Percentiles rank a stretch among this genome's conserved stretches.
phyloP scores from a whole-genome alignment of 2,113 vertebrate species.

The Cyprinodon tularosa region DNA sequence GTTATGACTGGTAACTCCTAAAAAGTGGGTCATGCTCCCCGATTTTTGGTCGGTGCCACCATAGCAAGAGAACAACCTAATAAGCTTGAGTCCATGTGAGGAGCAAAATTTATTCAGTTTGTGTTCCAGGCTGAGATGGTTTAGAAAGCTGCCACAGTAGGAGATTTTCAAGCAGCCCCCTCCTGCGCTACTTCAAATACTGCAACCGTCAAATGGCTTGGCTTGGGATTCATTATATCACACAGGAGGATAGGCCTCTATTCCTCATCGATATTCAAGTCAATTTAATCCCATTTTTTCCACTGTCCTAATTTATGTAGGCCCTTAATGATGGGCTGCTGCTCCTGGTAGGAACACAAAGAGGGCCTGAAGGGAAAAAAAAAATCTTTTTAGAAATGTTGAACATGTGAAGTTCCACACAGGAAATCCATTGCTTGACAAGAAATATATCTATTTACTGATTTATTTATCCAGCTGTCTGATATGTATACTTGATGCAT shows the following conservation, averaged over 20 bases:
- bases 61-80: slow-evolving; percentile 61
- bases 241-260: slow-evolving; percentile 51
- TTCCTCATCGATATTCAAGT: slow-evolving; percentile 55
- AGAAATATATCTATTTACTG: background rate
- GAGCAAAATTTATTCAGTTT: slow-evolving; percentile 67
- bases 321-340: slow-evolving; percentile 43
- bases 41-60: slow-evolving; percentile 50
- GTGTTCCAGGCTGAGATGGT: slow-evolving; percentile 61
- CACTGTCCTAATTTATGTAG: slow-evolving; percentile 37
- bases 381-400: slow-evolving; percentile 5
- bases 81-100: slow-evolving; percentile 58
- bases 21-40: slow-evolving; percentile 62
- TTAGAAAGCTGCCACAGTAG: slow-evolving; percentile 68
- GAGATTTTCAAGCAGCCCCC: slow-evolving; percentile 67
- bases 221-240: slow-evolving; percentile 63
- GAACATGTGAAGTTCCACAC: background rate
- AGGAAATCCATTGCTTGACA: background rate
- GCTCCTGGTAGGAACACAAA: slow-evolving; percentile 3
- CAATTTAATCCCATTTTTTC: slow-evolving; percentile 28
- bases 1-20: slow-evolving; percentile 19
- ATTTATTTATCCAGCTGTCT: background rate
- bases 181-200: slow-evolving; percentile 72
- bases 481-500: background rate
- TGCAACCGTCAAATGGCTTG: slow-evolving; percentile 65
- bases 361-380: background rate